Evolutionary conservation across 2,797 vertebrate species (phyloP), one percentile per base, ranked within the genome.

Genomic region (Tolypeutes matacus): DNA sequence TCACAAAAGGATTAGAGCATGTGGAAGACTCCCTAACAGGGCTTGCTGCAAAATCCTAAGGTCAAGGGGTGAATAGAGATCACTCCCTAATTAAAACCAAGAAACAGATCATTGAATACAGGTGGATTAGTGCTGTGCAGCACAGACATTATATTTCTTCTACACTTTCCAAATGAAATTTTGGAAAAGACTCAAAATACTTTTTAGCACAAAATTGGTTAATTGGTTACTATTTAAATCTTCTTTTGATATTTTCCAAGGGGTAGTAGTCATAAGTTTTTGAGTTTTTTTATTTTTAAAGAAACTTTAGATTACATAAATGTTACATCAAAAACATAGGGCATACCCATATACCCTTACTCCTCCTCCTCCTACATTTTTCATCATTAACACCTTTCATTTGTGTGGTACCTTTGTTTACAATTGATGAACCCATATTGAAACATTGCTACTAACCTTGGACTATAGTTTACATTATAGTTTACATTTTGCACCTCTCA

Each of bases 181-280:
- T 31, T 62, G 72, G 4, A 73, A 91, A 90, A 62, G 2, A 65
- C 72, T 51, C 1, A 65, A 69, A 81, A 78, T 23, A n/a, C 0
- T n/a, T 86, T 75, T 87, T 51, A 42, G 21, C 69, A 73, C 77
- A 77, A 46, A 62, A 42, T 20, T 65, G 27, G 3, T 3, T 60
- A 34, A 69, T 49, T 42, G 46, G 3, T 75, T 90, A 86, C 51
- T 42, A 42, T 31, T 53, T n/a, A 85, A 88, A 86, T 77, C 3
- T 72, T 67, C 7, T 6, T 62, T 86, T 86, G 67, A 14, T 58
- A 29, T 82, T 75, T 87, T 80, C 23, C 89, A 56, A 39, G 69
- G n/a, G 18, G 10, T 21, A 70, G 4, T 65, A 15, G 58, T 82
- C 20, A 34, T 60, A 56, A 91, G 21, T 56, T 46, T 56, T 46